Evolutionary conservation across 2,888 invertebrate genomes (phyloP), one percentile per base, ranked within the genome.

Genomic region (Campaea margaritaria): DNA sequence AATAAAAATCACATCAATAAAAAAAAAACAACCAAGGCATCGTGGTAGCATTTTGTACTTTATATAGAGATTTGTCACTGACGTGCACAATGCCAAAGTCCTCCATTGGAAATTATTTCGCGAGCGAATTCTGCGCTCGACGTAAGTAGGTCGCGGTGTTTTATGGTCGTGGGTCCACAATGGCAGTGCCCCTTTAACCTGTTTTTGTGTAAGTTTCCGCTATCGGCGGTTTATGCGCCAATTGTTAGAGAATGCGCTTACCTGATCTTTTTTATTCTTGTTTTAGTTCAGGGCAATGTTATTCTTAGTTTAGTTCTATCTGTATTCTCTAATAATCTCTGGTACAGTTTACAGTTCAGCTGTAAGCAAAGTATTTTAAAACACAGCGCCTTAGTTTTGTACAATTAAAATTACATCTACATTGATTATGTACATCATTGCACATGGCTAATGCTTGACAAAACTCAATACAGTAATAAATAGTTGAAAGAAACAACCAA

Each of bases 111-210:
- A 87, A 86, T 87, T 80, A 86, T 87, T 85, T 83, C 79, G 78
- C 75, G 64, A 78, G 78, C 76, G 76, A 81, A 76, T 79, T 80
- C 85, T 87, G 87, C 73, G 67, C 51, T 58, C 66, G 86, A 88
- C 88, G 73, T 83, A 88, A 86, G 76, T 87, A 81, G 89, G 89
- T 83, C 88, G 78, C 72, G 74, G 70, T 83, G 78, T 81, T 88
- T 88, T 83, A 85, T 80, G 71, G 75, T 68, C 67, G 74, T 74
- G 28, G 50, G 58, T 55, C 52, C 49, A 54, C 58, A 55, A 57
- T 63, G 54, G 53, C 55, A 46, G 44, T 61, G 52, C 57, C 41
- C 54, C 61, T 54, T 60, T 58, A 61, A 46, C 61, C 49, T 57
- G 56, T 53, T 65, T 58, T 56, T 62, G 50, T 57, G 49, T 38